phyloP scores from a whole-genome alignment of 2,888 invertebrate species.

The Drosophila nr. medialis region DNA sequence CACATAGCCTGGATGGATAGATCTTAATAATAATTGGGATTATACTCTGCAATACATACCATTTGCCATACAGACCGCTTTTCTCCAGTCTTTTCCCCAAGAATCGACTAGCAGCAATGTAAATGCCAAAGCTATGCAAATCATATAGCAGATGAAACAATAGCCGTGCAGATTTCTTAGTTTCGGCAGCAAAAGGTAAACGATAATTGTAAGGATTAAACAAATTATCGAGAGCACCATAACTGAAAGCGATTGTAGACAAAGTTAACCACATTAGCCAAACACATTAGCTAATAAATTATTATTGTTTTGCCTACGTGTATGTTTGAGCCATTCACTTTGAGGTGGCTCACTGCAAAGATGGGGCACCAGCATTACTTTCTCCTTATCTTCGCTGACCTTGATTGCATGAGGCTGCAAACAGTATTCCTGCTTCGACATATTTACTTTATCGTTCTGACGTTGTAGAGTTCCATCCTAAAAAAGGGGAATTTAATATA shows the following conservation, averaged over 20 bases:
- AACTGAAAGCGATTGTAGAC: conserved; percentile 85
- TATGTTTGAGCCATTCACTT: not conserved
- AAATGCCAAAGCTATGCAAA: conserved; percentile 16
- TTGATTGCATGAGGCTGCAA: conserved; percentile 32
- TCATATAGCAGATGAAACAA: conserved; percentile 36
- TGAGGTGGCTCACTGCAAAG: not conserved
- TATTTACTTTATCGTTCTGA: not conserved
- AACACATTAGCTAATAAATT: no score
- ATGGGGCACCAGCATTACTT: conserved; percentile 31
- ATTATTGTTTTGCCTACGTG: conserved; percentile 8
- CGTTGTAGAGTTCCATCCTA: conserved; percentile 36
- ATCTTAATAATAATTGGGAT: no score
- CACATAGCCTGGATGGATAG: conserved; percentile 58
- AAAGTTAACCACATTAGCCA: not conserved
- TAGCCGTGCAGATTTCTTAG: conserved; percentile 35
- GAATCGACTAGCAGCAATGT: not conserved
- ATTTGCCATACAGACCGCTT: not conserved
- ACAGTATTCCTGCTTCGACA: conserved; percentile 45
- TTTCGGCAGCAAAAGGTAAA: conserved; percentile 29
- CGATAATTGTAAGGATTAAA: conserved; percentile 87
- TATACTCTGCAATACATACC: conserved; percentile 16
- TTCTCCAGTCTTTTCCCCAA: fast-evolving
- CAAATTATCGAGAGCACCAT: conserved; percentile 89
- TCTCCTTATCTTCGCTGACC: not conserved
- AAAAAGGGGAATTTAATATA: not conserved